Percentiles rank a stretch among this genome's conserved stretches.
Conservation (phyloP, 2,113 vertebrate species). For the Rhabdomys dilectus region DNA sequence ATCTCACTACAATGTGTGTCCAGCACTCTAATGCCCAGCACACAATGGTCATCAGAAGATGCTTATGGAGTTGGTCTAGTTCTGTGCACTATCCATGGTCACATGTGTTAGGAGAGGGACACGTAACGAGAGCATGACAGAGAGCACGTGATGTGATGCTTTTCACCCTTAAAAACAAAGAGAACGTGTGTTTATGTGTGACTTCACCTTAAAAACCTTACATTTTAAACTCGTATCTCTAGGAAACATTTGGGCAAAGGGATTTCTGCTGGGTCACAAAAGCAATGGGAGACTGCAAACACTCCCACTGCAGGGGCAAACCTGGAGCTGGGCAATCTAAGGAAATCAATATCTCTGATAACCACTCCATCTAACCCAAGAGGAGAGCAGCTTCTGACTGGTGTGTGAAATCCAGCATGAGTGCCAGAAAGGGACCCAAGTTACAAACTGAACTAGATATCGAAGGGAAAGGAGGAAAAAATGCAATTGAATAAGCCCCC, state of each 20-base stretch:
- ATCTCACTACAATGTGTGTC: neutral
- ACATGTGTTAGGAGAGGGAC: neutral
- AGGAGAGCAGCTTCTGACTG: neutral
- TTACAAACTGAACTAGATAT: neutral
- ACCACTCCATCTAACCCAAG: neutral
- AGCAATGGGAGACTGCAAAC: neutral
- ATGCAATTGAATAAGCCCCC: neutral
- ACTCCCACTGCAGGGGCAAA: neutral
- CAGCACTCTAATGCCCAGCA: neutral
- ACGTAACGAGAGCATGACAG: neutral
- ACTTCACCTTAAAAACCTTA: neutral
- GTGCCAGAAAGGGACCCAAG: neutral
- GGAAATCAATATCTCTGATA: neutral
- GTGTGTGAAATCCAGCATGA: neutral
- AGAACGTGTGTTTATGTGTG: neutral
- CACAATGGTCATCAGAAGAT: neutral
- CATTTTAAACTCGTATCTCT: neutral
- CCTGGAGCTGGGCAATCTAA: neutral
- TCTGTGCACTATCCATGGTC: neutral
- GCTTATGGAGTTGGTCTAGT: neutral
- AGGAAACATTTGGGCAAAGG: neutral
- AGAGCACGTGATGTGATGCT: neutral
- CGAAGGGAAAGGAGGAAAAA: neutral
- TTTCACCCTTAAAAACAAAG: neutral
- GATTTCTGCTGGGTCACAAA: neutral